phyloP scores from a whole-genome alignment of 2,113 vertebrate genomes.

The Aegithalos caudatus region DNA sequence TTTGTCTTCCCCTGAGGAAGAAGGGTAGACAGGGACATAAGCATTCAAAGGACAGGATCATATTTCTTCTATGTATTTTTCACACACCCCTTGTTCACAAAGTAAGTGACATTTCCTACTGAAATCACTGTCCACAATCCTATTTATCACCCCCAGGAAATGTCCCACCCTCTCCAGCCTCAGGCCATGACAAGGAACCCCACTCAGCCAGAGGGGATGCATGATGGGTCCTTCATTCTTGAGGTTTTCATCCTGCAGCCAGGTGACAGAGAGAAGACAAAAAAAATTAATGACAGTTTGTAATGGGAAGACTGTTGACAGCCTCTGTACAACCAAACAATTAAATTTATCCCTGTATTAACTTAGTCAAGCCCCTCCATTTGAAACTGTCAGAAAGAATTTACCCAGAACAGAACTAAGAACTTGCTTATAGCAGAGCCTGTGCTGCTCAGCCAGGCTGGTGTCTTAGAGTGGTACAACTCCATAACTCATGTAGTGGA shows the following conservation, averaged over 20 bases:
- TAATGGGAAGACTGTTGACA: neutral
- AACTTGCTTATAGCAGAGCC: neutral
- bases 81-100: neutral
- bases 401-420: neutral
- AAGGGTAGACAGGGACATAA: neutral
- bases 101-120: neutral
- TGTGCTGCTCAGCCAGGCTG: neutral
- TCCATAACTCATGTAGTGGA: neutral
- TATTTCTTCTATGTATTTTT: neutral
- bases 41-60: neutral
- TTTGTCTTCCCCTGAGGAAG: neutral
- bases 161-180: neutral
- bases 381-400: neutral
- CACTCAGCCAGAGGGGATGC: neutral
- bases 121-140: neutral
- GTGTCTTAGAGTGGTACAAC: neutral
- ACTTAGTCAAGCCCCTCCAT: neutral
- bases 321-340: neutral
- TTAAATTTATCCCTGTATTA: neutral
- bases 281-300: neutral
- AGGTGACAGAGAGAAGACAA: neutral
- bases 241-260: neutral
- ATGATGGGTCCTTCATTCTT: neutral
- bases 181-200: rapidly evolving
- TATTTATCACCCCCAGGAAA: neutral